These are phyloP conservation scores for Elachura formosa DNA, from an alignment of 2,113 vertebrate species.

Conservation along the genomic window DNA sequence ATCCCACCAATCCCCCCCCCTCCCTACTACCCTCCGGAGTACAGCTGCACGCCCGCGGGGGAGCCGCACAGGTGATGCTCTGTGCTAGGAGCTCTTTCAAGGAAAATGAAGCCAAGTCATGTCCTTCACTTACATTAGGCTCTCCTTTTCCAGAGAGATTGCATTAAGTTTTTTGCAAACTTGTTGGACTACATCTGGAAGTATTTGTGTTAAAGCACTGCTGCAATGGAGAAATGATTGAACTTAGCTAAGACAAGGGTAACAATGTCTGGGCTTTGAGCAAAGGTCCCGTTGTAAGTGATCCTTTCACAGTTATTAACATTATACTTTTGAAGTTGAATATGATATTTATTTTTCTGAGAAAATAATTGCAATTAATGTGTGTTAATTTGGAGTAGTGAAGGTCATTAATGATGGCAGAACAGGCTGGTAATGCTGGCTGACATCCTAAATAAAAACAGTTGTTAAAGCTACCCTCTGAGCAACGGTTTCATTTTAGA, in stretches of 20 bases:
- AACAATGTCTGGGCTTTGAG: background rate
- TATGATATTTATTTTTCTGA: background rate
- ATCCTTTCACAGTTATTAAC: background rate
- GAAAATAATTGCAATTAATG: background rate
- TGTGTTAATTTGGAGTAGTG: background rate
- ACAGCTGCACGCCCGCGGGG: slow-evolving; percentile 86
- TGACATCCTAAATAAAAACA: background rate
- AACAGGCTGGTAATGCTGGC: background rate
- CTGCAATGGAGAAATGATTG: background rate
- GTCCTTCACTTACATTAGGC: background rate
- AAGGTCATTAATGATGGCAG: background rate
- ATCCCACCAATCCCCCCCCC: slow-evolving; percentile 93
- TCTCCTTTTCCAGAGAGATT: background rate
- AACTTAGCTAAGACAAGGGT: background rate
- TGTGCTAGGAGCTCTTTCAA: background rate
- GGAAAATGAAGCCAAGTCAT: background rate
- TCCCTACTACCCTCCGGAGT: slow-evolving; percentile 95
- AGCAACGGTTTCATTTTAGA: background rate
- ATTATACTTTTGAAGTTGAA: background rate
- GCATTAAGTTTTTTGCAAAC: background rate
- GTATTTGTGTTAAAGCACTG: background rate
- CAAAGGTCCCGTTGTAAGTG: background rate
- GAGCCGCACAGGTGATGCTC: slow-evolving; percentile 83
- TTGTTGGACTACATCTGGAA: background rate
- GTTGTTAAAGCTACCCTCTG: background rate